These are phyloP conservation scores for Myotis brandtii DNA, from an alignment of 2,113 vertebrate species.

Conservation along the genomic window DNA sequence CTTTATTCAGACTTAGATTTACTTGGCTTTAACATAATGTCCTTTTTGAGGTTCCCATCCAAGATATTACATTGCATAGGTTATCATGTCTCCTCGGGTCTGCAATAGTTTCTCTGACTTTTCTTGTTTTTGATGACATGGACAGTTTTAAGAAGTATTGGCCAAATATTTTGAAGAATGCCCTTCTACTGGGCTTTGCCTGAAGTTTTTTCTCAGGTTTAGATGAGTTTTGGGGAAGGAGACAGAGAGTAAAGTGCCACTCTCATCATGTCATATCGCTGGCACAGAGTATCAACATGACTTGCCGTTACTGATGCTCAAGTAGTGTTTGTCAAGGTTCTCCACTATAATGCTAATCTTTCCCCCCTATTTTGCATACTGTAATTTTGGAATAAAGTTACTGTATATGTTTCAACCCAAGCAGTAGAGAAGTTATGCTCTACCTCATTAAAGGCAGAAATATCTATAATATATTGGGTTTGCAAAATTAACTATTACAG, in stretches of 20 bases:
- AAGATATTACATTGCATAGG: background rate
- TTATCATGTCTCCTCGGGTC: no score
- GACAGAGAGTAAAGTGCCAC: background rate
- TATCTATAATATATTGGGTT: background rate
- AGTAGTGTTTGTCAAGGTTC: background rate
- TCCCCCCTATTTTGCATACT: background rate
- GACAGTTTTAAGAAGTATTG: background rate
- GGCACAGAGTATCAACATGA: background rate
- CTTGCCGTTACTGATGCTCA: background rate
- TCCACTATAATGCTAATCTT: background rate
- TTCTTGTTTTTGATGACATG: background rate
- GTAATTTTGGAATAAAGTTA: background rate
- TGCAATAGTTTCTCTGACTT: background rate
- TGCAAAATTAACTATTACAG: conserved; percentile 53
- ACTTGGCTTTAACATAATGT: background rate
- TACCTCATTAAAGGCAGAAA: background rate
- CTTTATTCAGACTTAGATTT: background rate
- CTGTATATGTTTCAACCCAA: background rate
- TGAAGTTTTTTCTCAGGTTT: background rate
- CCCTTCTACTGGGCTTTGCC: background rate
- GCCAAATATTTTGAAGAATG: background rate
- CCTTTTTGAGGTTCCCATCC: background rate
- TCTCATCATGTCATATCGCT: background rate
- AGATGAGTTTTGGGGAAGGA: background rate
- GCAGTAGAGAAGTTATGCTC: background rate